Base-by-base conservation (phyloP, 1,140 invertebrate species). In the Meloidogyne hapla region DNA sequence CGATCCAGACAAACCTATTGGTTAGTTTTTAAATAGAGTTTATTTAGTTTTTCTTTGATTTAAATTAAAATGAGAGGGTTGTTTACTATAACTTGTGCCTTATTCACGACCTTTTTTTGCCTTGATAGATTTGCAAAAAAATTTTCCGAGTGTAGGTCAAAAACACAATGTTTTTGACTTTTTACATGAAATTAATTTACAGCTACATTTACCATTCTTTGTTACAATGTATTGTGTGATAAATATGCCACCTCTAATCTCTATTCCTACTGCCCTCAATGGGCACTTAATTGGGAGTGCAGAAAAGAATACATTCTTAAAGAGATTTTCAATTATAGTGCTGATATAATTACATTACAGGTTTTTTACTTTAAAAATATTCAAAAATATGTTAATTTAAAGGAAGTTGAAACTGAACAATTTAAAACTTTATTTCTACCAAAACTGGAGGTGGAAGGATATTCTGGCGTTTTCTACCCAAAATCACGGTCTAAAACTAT, bases 351-450 rank as follows among this genome's bases (percentile, higher is more conserved):
- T 81, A 95, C 94, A 85, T 90, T 99, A 56, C 92, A 92, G 89
- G 91, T 91, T 84, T 78, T 23, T 77, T 62, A 66, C 21, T 25
- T 63, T n/a, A 56, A 38, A 33, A 64, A 65, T 15, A 42, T 28
- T 45, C 2, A 63, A 40, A 6, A 18, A 26, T 74, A n/a, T 18
- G 1, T 42, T 28, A 26, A 23, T 42, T 74, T 42, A 72, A 91
- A 98, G 91, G 96, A 99, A 90, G 95, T 99, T 33, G 95, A 99
- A 89, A 98, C 96, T 75, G 96, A 98, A 88, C 96, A 99, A 90
- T 99, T 96, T 89, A 94, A 95, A 88, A 93, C 94, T 86, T 96
- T 94, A 88, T 99, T 99, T 88, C 89, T 94, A 80, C 95, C 95
- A 0, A 94, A 98, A 88, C 89, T 99, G 23, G 93, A 95, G 85